Evolutionary conservation across 2,113 vertebrate genomes (phyloP).

Genomic region (Gymnobelideus leadbeateri): DNA sequence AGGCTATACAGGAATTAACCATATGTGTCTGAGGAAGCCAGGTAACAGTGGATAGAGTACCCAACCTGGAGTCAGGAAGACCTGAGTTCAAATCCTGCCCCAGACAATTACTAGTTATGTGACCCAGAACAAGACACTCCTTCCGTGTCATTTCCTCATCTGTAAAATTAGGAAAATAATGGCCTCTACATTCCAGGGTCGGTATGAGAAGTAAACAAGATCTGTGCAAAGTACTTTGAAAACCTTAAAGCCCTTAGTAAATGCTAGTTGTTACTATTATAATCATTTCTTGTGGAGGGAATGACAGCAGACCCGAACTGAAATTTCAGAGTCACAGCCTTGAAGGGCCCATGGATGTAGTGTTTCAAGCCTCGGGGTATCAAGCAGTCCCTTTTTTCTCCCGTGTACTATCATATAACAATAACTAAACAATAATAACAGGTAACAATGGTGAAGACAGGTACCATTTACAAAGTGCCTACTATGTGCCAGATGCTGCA

Average conservation of each 20-base stretch:
- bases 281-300: constrained; percentile 57
- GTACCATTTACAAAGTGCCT: neutral
- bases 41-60: neutral
- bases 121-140: neutral
- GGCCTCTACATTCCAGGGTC: neutral
- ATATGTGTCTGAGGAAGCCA: neutral
- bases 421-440: neutral
- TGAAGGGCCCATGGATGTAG: constrained; percentile 50
- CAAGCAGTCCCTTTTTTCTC: constrained; percentile 65
- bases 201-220: neutral
- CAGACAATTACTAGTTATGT: neutral
- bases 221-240: neutral
- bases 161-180: neutral
- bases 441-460: neutral
- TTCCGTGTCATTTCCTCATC: neutral
- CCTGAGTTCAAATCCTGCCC: neutral
- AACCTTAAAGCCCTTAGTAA: neutral
- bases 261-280: neutral
- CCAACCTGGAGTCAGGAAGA: neutral
- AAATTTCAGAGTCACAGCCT: constrained; percentile 68
- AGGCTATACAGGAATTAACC: neutral
- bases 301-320: constrained; percentile 15
- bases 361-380: constrained; percentile 63
- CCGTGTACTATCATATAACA: constrained; percentile 17
- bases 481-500: neutral